Base-by-base conservation (phyloP, 2,113 vertebrate species). In the Passerina amoena region DNA sequence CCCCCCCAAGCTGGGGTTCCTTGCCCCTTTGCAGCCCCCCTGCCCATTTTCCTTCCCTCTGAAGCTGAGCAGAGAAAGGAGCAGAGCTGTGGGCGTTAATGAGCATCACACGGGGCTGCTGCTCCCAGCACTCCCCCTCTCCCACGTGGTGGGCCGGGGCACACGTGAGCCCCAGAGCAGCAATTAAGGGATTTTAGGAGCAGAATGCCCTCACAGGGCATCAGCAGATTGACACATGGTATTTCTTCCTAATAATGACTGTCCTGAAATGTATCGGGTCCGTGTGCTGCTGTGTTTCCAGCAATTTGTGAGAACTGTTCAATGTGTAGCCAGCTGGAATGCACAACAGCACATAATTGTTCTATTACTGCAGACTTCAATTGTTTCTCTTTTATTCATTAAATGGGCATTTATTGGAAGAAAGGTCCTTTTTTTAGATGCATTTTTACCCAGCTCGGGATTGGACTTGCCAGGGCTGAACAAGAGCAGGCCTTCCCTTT, bases 351-450 rank as follows among this genome's bases (percentile, higher is more conserved):
- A 92, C 60, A 56, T 95, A 90, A 97, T 95, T 96, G 95, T 96
- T 96, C 94, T 89, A 33, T 83, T 86, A 61, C 91, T 88, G 92
- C 64, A 95, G 94, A 91, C 84, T 94, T 92, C 91, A 96, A 69
- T 96, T 96, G 93, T 97, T 96, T 93, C 88, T 95, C 90, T 94
- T 94, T 96, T 92, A 89, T 88, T 96, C 94, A 96, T 95, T 96
- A 97, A 92, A 96, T 60, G 83, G 88, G 81, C 96, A 91, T 96
- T 97, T 90, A 91, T 94, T 96, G 90, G 80, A 96, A 95, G 94
- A 96, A 96, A 95, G 66, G 80, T 86, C 91, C 94, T 96, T 92
- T 96, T 95, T 96, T 95, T 86, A 96, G 94, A 93, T 69, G 90
- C 94, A 68, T 96, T 96, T 92, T 96, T 96, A 95, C 65, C 54